phyloP scores from a whole-genome alignment of 2,888 invertebrate species.

The Heliconius erato region DNA sequence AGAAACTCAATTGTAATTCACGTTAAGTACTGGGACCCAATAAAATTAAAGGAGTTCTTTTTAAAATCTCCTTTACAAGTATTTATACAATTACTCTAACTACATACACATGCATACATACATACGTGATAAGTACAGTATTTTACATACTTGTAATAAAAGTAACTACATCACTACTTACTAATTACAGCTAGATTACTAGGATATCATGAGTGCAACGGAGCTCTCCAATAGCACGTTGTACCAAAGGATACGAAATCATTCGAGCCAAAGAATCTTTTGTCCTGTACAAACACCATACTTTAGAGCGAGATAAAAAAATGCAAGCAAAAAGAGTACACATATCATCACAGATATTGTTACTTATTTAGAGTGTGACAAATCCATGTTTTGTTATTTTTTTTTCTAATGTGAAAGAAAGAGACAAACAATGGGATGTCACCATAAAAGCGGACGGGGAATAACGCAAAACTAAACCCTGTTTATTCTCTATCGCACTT shows the following conservation, averaged over 20 bases:
- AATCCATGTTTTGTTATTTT: constrained; percentile 14
- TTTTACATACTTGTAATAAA: neutral
- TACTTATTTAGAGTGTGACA: neutral
- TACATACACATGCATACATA: neutral
- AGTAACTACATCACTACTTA: constrained; percentile 13
- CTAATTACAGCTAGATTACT: constrained; percentile 13
- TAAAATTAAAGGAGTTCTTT: neutral
- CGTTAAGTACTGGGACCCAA: neutral
- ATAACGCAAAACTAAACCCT: neutral
- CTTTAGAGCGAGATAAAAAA: neutral
- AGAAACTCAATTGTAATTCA: constrained; percentile 11
- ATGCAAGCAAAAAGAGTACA: neutral
- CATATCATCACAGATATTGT: neutral
- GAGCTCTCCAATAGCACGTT: constrained; percentile 1
- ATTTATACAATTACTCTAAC: neutral
- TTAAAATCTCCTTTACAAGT: neutral
- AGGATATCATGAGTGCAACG: constrained; percentile 11
- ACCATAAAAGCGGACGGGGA: neutral
- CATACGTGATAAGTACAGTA: neutral
- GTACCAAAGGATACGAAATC: neutral
- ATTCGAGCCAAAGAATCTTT: neutral
- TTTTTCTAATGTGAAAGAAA: neutral
- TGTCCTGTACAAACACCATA: neutral
- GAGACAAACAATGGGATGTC: neutral
- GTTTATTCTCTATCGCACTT: neutral